phyloP scores from a whole-genome alignment of 35 echinoderm and acorn worm genomes.

The Heliocidaris erythrogramma region DNA sequence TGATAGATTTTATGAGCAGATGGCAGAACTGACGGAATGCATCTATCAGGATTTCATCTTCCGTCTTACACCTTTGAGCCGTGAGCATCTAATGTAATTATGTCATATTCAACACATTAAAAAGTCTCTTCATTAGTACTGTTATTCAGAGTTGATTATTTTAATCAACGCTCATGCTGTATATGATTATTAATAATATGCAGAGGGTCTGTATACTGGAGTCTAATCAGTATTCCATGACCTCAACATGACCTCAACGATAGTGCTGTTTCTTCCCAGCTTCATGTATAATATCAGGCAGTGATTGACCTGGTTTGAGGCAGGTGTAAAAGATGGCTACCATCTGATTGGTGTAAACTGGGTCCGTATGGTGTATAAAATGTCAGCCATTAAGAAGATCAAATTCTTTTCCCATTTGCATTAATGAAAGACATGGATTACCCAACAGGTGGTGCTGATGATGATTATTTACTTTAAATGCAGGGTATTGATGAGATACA shows the following conservation, averaged over 20 bases:
- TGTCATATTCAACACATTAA: no score
- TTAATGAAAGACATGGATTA: neutral
- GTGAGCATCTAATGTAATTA: no score
- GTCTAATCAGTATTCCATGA: neutral
- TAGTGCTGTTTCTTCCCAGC: neutral
- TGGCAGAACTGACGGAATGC: no score
- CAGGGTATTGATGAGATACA: no score
- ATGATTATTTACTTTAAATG: no score
- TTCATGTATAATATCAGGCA: neutral
- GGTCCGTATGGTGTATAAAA: neutral
- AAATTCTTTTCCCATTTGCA: neutral
- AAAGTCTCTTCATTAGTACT: no score
- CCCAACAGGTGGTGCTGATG: neutral
- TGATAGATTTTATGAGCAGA: no score
- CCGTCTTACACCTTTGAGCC: no score
- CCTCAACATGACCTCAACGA: neutral
- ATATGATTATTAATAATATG: neutral
- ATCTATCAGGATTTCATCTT: no score
- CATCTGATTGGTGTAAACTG: neutral
- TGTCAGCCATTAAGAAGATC: neutral
- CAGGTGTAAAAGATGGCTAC: slow-evolving; percentile 10
- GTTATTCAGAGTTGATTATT: no score
- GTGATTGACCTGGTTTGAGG: neutral
- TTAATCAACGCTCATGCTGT: no score
- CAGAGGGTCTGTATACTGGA: neutral